These are phyloP conservation scores for Xenopus tropicalis DNA, from an alignment of 2,113 vertebrate species.

Conservation along the genomic window UCB_Xtro_10.0 CM004445.2:127989501-127990000, in stretches of 20 bases:
- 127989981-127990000: not conserved
- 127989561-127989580: too few species aligned
- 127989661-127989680: too few species aligned
- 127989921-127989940: not conserved
- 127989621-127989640: too few species aligned
- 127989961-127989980: not conserved
- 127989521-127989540: too few species aligned
- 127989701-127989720: too few species aligned
- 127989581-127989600: too few species aligned
- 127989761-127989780: not conserved
- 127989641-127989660: too few species aligned
- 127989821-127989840: not conserved
- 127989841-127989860: conserved; percentile 28
- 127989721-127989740: conserved; percentile 1
- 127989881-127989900: conserved; percentile 21
- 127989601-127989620: too few species aligned
- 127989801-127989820: conserved; percentile 31
- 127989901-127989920: too few species aligned
- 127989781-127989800: conserved; percentile 41
- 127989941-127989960: not conserved
- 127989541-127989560: too few species aligned
- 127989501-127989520: too few species aligned
- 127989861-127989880: conserved; percentile 27
- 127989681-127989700: too few species aligned
- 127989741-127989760: conserved; percentile 14